Base-by-base conservation (phyloP, 2,888 invertebrate species). In the Andrena haemorrhoa region DNA sequence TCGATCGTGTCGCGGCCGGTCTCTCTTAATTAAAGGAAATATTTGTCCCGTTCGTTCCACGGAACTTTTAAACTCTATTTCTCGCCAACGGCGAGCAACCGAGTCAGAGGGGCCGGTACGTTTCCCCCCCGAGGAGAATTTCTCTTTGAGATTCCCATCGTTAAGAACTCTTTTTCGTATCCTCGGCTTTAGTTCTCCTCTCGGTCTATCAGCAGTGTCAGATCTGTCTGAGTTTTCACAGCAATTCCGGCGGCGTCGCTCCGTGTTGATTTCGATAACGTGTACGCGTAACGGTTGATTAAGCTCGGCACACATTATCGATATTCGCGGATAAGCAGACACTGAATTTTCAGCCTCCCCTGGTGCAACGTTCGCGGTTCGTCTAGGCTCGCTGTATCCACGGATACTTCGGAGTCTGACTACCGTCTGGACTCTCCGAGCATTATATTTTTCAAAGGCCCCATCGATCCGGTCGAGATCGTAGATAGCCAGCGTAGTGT, bases 21-120 rank as follows among this genome's bases (percentile, higher is more conserved):
- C 49, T 53, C 29, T 29, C 61, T 56, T 72, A 72, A 77, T 74
- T 77, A 78, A 84, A 64, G 74, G 74, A 75, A 61, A 76, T 85
- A 81, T 76, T 80, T 85, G 61, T 74, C 76, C 61, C 58, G 64
- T 33, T 64, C 10, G 16, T 8, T 23, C 7, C n/a, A 7, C 33
- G 63, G 35, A 75, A 61, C 16, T 68, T 69, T 68, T 53, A 49
- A 29, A 53, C 47, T 41, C 56, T 20, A 8, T 29, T 64, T 26
- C 51, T 29, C 53, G 23, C 8, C 16, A 31, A 7, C 16, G 5
- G 10, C n/a, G 16, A 16, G 26, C n/a, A 20, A 20, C 20, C 56
- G 23, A 26, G 56, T 10, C 23, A 23, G 56, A 10, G 1, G 56
- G 23, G 10, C 23, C 23, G 41, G 16, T 41, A 16, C 20, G 56